Percentiles rank a stretch among this genome's conserved stretches.
These are phyloP conservation scores for Zaprionus tsacasi DNA, from an alignment of 1,140 invertebrate species.

Conservation along the genomic window DNA sequence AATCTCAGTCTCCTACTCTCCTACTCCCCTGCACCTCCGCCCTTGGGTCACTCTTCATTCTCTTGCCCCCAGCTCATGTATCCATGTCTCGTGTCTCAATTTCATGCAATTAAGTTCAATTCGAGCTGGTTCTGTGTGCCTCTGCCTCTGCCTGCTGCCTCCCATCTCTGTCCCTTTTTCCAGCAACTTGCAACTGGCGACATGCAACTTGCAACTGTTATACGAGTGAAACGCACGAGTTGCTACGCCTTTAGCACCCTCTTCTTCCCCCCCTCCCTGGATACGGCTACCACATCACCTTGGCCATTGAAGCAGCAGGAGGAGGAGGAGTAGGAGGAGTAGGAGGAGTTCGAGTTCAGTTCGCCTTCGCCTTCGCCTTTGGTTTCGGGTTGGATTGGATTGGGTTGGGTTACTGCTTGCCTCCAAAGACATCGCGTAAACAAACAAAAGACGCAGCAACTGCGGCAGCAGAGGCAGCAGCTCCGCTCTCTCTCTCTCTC, in stretches of 20 bases:
- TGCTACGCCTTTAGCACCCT: slow-evolving; percentile 5
- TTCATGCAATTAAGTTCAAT: slow-evolving; percentile 80
- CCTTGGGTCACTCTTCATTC: neutral
- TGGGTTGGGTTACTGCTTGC: slow-evolving; percentile 44
- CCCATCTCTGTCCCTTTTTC: neutral
- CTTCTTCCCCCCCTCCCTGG: neutral
- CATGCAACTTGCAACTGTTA: slow-evolving; percentile 28
- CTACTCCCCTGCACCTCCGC: neutral
- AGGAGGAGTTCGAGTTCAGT: neutral
- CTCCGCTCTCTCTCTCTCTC: slow-evolving; percentile 45
- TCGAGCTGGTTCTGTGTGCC: slow-evolving; percentile 41
- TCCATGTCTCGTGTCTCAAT: slow-evolving; percentile 61
- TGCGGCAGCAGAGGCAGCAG: slow-evolving; percentile 27
- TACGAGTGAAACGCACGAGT: slow-evolving; percentile 72
- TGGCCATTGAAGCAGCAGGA: slow-evolving; percentile 44
- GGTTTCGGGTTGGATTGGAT: slow-evolving; percentile 18
- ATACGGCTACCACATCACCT: neutral
- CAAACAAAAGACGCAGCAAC: slow-evolving; percentile 58
- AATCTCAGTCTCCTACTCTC: slow-evolving; percentile 31
- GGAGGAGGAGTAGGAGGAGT: neutral
- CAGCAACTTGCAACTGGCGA: slow-evolving; percentile 18
- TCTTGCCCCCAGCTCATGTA: slow-evolving; percentile 17
- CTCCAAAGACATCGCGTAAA: slow-evolving; percentile 41
- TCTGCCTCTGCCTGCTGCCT: neutral
- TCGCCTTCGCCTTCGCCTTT: neutral